phyloP scores from a whole-genome alignment of 2,888 invertebrate species.

The Diloba caeruleocephala region DNA sequence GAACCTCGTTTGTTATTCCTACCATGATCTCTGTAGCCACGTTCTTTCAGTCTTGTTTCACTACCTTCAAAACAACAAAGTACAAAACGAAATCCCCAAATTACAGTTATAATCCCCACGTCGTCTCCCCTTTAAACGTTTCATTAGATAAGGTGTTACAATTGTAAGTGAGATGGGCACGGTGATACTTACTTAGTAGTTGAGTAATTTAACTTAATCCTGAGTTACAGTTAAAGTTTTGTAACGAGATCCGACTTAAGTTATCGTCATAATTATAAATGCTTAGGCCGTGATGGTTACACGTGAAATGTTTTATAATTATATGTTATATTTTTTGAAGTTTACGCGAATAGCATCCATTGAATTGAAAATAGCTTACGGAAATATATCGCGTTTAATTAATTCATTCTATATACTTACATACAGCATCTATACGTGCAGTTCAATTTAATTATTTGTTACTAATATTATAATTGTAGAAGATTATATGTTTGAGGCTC shows the following conservation, averaged over 20 bases:
- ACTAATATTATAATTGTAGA: no score
- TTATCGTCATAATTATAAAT: conserved; percentile 45
- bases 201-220: conserved; percentile 48
- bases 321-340: no score
- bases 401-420: no score
- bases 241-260: conserved; percentile 43
- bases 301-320: background rate
- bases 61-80: conserved; percentile 20
- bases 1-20: no score
- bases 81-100: conserved; percentile 9
- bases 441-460: no score
- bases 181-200: conserved; percentile 32
- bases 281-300: conserved; percentile 12
- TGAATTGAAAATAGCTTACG: no score
- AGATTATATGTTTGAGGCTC: no score
- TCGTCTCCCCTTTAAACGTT: conserved; percentile 8
- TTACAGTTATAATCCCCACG: conserved; percentile 24
- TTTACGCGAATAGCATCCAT: no score
- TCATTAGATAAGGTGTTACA: conserved; percentile 25
- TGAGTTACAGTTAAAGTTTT: conserved; percentile 37
- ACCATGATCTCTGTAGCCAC: no score
- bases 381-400: no score
- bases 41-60: no score
- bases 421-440: no score
- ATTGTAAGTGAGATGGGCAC: conserved; percentile 17